A percentile compares a stretch with the other conserved stretches of the same genome.
Conservation (phyloP, 2,888 invertebrate species). For the Sericinus montela region DNA sequence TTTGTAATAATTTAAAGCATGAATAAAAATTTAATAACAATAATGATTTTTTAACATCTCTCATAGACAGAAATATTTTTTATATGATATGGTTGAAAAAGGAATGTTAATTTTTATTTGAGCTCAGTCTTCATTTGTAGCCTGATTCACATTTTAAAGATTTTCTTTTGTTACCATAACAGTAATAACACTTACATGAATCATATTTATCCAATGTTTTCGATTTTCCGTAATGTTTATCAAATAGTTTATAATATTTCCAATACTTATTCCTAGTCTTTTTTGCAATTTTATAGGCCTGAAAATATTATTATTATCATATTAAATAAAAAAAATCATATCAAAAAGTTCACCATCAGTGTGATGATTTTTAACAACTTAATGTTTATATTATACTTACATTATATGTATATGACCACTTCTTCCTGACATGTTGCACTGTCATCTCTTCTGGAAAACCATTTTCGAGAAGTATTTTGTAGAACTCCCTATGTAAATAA, state of each 20-base stretch:
- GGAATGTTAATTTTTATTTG: too few species aligned
- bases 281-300: slow-evolving; percentile 69
- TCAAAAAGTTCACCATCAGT: too few species aligned
- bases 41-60: too few species aligned
- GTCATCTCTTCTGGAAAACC: slow-evolving; percentile 69
- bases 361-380: too few species aligned
- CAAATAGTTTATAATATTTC: slow-evolving; percentile 67
- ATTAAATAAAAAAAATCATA: too few species aligned
- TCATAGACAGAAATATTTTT: too few species aligned
- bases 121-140: too few species aligned
- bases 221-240: slow-evolving; percentile 60
- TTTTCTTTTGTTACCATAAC: too few species aligned
- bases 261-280: slow-evolving; percentile 59
- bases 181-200: slow-evolving; percentile 53
- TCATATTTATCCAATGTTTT: slow-evolving; percentile 66
- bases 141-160: too few species aligned
- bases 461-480: slow-evolving; percentile 56
- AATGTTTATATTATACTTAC: slow-evolving; percentile 40
- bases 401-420: slow-evolving; percentile 71
- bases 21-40: too few species aligned
- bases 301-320: slow-evolving; percentile 26
- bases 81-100: too few species aligned
- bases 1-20: neutral
- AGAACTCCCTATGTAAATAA: slow-evolving; percentile 52
- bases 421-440: slow-evolving; percentile 63